phyloP scores from a whole-genome alignment of 2,113 vertebrate genomes.

The Zootoca vivipara region DNA sequence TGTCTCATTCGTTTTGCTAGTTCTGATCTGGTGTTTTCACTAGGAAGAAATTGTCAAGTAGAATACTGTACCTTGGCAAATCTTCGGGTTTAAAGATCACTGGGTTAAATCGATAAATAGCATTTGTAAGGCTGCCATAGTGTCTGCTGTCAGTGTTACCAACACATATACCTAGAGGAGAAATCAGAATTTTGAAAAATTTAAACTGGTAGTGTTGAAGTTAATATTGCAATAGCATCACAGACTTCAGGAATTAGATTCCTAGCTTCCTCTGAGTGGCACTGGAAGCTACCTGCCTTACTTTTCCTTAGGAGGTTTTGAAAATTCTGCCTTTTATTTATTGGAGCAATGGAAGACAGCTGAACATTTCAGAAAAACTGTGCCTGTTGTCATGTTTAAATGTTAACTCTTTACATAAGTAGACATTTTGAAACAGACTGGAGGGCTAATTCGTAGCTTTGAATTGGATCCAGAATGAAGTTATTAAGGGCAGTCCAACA shows the following conservation, averaged over 20 bases:
- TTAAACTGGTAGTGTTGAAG: background rate
- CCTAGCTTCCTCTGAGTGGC: background rate
- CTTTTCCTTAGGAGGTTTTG: background rate
- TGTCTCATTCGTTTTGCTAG: constrained; percentile 37
- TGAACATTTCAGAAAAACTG: background rate
- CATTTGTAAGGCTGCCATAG: constrained; percentile 79
- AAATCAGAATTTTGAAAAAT: constrained; percentile 32
- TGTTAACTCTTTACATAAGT: background rate
- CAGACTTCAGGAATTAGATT: background rate
- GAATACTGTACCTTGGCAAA: constrained; percentile 74
- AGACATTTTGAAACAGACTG: background rate
- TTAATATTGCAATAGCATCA: background rate
- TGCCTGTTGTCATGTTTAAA: background rate
- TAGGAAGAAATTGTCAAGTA: constrained; percentile 9
- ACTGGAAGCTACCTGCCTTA: background rate
- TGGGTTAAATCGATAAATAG: constrained; percentile 88
- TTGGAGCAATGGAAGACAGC: background rate
- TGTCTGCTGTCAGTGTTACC: constrained; percentile 93
- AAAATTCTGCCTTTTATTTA: background rate
- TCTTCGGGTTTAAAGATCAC: constrained; percentile 76
- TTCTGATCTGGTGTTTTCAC: background rate
- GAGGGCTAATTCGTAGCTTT: constrained; percentile 34
- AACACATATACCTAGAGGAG: constrained; percentile 81
- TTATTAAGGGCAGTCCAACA: background rate
- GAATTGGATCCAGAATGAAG: background rate